Conservation (phyloP, 2,888 invertebrate species). For the Leptopilina drosophilae region DNA sequence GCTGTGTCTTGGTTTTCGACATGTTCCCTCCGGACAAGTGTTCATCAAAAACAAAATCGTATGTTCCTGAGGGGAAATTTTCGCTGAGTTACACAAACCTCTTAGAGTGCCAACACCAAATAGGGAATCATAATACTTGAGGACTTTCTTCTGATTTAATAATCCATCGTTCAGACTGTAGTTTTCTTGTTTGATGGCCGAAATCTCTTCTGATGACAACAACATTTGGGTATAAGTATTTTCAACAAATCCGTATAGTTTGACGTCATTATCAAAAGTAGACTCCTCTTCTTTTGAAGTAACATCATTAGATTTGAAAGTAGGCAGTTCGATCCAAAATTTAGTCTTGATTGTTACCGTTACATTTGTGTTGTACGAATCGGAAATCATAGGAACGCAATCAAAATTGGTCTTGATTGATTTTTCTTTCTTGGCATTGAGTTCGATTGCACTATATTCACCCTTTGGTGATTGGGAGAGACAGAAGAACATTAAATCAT, state of each 20-base stretch:
- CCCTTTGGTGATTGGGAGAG: too few relatives aligned
- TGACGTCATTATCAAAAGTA: neutral
- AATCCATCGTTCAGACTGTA: neutral
- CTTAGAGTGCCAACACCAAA: neutral
- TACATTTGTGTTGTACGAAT: neutral
- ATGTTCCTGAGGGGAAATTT: too few relatives aligned
- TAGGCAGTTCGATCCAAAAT: neutral
- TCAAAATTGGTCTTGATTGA: neutral
- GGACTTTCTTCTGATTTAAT: neutral
- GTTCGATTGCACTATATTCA: too few relatives aligned
- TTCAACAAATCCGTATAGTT: neutral
- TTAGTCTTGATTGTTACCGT: neutral
- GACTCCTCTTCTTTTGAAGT: neutral
- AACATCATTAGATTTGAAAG: neutral
- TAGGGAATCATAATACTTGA: neutral
- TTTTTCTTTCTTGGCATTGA: too few relatives aligned
- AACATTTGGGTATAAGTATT: neutral
- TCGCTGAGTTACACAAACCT: too few relatives aligned
- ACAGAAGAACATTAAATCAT: too few relatives aligned
- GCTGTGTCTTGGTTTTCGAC: too few relatives aligned
- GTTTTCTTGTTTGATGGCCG: neutral
- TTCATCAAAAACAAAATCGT: too few relatives aligned
- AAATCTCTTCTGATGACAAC: neutral
- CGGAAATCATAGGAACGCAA: neutral
- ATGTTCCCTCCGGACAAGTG: neutral